A percentile compares a stretch with the other conserved stretches of the same genome.
Evolutionary conservation across 2,888 invertebrate species (phyloP).

Genomic region (Machimus rusticus): DNA sequence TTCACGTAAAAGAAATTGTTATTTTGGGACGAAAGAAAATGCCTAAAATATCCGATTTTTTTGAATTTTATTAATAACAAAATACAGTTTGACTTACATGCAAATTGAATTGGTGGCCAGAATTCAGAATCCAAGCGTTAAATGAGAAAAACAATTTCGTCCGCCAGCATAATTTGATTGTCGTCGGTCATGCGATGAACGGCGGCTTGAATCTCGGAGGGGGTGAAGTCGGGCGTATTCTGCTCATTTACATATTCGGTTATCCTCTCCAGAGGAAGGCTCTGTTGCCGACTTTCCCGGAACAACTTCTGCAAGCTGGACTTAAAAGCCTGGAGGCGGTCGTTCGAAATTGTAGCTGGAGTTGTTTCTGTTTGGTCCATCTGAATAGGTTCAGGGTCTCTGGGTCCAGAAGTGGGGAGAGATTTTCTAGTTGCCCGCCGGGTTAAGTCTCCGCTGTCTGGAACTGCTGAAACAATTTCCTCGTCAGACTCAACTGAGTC

Average conservation of each 20-base stretch:
- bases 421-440: slow-evolving; percentile 58
- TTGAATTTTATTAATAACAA: not conserved
- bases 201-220: slow-evolving; percentile 79
- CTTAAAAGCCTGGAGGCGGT: slow-evolving; percentile 73
- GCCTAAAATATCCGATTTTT: not conserved
- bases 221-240: slow-evolving; percentile 68
- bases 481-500: slow-evolving; percentile 54
- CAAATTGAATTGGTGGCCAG: not conserved
- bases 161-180: slow-evolving; percentile 91
- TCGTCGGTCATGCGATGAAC: slow-evolving; percentile 84
- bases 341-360: slow-evolving; percentile 61
- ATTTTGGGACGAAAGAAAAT: too few relatives aligned
- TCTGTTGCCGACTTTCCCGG: slow-evolving; percentile 78
- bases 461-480: slow-evolving; percentile 56
- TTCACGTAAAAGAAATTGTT: too few relatives aligned
- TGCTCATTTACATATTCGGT: slow-evolving; percentile 72
- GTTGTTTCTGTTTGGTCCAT: slow-evolving; percentile 41
- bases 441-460: slow-evolving; percentile 61
- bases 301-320: slow-evolving; percentile 78
- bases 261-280: slow-evolving; percentile 73
- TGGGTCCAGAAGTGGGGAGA: slow-evolving; percentile 40
- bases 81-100: not conserved
- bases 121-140: slow-evolving; percentile 60
- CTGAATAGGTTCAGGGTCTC: not conserved
- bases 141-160: slow-evolving; percentile 83